Percentiles rank a stretch among this genome's conserved stretches.
phyloP scores from a whole-genome alignment of 2,888 invertebrate species.

The Eubasilissa splendida region DNA sequence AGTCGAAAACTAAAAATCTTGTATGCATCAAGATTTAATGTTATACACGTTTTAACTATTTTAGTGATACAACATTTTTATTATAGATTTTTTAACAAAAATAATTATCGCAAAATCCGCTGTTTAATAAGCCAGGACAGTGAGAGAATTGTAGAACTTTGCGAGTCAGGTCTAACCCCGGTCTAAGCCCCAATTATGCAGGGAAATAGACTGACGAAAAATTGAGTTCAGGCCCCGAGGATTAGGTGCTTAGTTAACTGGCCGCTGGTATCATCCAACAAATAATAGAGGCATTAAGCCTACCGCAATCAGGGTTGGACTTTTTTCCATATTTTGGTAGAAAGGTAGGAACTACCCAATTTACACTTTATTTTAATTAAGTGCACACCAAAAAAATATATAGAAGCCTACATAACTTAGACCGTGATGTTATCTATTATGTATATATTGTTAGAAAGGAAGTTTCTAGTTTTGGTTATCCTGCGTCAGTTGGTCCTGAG shows the following conservation, averaged over 20 bases:
- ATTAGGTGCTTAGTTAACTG: slow-evolving; percentile 40
- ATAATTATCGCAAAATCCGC: not conserved
- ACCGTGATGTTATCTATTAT: too few relatives aligned
- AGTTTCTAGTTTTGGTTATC: too few relatives aligned
- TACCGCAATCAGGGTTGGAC: slow-evolving; percentile 10
- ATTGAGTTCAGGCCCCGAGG: slow-evolving; percentile 39
- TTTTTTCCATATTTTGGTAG: not conserved
- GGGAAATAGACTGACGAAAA: slow-evolving; percentile 52
- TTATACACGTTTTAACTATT: too few relatives aligned
- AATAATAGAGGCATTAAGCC: slow-evolving; percentile 28
- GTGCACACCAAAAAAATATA: too few relatives aligned
- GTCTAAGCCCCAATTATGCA: slow-evolving; percentile 50
- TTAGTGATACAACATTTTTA: too few relatives aligned
- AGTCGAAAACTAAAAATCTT: too few relatives aligned
- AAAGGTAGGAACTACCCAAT: too few relatives aligned
- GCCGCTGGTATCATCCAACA: slow-evolving; percentile 37
- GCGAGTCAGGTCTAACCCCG: slow-evolving; percentile 8
- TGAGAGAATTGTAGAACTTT: not conserved
- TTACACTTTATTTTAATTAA: too few relatives aligned
- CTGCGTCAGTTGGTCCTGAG: too few relatives aligned
- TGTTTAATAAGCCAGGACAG: not conserved
- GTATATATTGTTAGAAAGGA: too few relatives aligned
- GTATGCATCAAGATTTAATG: too few relatives aligned
- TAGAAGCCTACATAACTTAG: too few relatives aligned
- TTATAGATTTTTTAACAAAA: not conserved